Percentiles rank a stretch among this genome's conserved stretches.
Evolutionary conservation across 2,113 vertebrate genomes (phyloP).

Genomic region (Cettia cetti): DNA sequence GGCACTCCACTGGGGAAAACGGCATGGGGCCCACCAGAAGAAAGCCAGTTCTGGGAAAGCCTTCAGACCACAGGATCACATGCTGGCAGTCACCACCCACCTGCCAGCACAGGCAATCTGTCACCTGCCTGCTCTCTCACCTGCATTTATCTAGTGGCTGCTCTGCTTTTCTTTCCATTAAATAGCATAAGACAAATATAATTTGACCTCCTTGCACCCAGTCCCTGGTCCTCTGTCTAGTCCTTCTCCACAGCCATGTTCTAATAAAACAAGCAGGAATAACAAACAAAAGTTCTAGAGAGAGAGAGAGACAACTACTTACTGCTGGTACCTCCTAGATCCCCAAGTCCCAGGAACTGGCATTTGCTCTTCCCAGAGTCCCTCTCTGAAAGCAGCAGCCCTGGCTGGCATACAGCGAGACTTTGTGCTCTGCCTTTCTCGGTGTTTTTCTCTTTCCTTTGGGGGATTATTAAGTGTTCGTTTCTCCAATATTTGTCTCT

Average conservation of each 20-base stretch:
- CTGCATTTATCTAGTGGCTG: background rate
- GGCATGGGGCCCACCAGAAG: background rate
- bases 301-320: background rate
- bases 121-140: background rate
- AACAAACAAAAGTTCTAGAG: background rate
- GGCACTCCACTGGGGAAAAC: background rate
- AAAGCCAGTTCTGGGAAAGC: background rate
- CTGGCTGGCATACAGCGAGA: background rate
- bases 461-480: background rate
- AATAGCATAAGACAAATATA: background rate
- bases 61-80: background rate
- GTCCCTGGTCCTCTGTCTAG: background rate
- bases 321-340: background rate
- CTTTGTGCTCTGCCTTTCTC: background rate
- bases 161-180: background rate
- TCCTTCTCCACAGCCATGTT: background rate
- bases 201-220: background rate
- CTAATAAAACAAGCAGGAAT: background rate
- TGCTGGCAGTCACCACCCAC: background rate
- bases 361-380: background rate
- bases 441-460: background rate
- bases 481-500: slow-evolving; percentile 30
- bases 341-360: accelerated
- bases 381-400: background rate
- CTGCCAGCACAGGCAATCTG: background rate